phyloP scores from a whole-genome alignment of 1,140 invertebrate genomes.

The Eurytemora carolleeae region DNA sequence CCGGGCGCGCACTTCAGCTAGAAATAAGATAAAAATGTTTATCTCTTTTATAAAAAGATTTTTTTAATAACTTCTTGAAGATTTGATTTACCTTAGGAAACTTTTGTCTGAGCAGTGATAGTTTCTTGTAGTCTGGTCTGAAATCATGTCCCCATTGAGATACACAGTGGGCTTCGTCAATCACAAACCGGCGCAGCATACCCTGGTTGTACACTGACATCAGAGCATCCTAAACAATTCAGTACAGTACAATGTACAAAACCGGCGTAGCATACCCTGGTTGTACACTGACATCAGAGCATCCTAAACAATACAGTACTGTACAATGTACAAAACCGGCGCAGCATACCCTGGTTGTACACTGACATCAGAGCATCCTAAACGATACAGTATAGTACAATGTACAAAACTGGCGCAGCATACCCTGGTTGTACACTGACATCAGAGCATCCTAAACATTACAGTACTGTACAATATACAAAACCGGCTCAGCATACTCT shows the following conservation, averaged over 20 bases:
- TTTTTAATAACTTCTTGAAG: too few relatives aligned
- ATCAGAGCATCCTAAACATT: neutral
- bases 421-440: conserved; percentile 21
- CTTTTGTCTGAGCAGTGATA: conserved; percentile 30
- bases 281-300: neutral
- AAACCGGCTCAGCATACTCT: conserved; percentile 34
- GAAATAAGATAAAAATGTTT: too few relatives aligned
- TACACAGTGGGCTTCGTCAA: conserved; percentile 57
- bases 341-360: conserved; percentile 26
- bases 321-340: too few relatives aligned
- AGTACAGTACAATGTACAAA: too few relatives aligned
- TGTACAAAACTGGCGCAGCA: conserved; percentile 36
- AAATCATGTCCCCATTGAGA: conserved; percentile 52
- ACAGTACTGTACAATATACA: too few relatives aligned
- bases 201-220: conserved; percentile 21
- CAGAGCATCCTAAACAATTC: neutral
- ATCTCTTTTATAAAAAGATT: too few relatives aligned
- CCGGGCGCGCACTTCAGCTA: too few relatives aligned
- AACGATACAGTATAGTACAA: too few relatives aligned
- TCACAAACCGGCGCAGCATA: conserved; percentile 37
- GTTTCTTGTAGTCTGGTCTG: conserved; percentile 37
- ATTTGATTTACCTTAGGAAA: too few relatives aligned
- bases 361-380: neutral
- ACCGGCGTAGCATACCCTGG: conserved; percentile 31
- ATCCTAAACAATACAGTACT: neutral